Evolutionary conservation across 2,113 vertebrate species (phyloP).

Genomic region (Hiodon alosoides): DNA sequence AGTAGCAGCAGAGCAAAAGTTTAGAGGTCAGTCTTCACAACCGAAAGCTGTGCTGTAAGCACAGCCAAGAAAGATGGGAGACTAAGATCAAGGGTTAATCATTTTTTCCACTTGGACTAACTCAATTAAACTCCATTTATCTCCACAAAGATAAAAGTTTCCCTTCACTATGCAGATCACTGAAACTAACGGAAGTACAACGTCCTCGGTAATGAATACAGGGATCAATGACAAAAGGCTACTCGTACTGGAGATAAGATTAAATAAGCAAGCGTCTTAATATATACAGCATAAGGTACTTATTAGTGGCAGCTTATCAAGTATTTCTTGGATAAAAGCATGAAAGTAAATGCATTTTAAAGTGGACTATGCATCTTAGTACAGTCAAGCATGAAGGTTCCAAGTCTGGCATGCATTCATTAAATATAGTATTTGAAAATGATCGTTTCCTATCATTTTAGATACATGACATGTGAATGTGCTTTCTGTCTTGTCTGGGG

Average conservation of each 20-base stretch:
- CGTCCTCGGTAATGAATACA: not conserved
- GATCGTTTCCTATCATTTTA: too few relatives aligned
- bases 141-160: not conserved
- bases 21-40: too few relatives aligned
- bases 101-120: too few relatives aligned
- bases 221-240: not conserved
- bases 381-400: too few relatives aligned
- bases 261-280: constrained; percentile 5
- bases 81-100: not conserved
- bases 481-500: too few relatives aligned
- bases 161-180: not conserved
- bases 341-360: not conserved
- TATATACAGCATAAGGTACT: not conserved
- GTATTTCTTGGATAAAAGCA: not conserved
- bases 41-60: too few relatives aligned
- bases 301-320: not conserved
- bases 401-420: too few relatives aligned
- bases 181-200: not conserved
- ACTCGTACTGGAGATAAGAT: not conserved
- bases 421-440: too few relatives aligned
- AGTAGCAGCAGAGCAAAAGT: too few relatives aligned
- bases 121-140: not conserved
- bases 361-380: too few relatives aligned
- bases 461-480: too few relatives aligned
- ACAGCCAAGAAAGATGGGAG: not conserved